Percentiles rank a stretch among this genome's conserved stretches.
Evolutionary conservation across 2,797 vertebrate genomes (phyloP).

Genomic region (Pogoniulus pusillus): DNA sequence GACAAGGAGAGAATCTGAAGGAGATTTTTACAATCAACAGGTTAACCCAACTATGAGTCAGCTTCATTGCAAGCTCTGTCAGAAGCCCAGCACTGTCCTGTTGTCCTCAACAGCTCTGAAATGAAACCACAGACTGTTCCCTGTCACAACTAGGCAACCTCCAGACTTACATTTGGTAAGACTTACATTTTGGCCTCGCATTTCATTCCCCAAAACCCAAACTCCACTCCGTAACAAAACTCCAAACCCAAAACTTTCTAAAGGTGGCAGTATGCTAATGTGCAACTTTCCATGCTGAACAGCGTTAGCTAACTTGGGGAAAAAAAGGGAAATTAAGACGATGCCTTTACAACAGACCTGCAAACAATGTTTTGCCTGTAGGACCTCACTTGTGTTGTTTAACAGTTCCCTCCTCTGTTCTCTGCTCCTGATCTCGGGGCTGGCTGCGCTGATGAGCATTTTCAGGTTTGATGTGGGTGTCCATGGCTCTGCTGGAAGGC

Average conservation of each 20-base stretch:
- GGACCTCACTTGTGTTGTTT: constrained; percentile 63
- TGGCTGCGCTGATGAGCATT: constrained; percentile 94
- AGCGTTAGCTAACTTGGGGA: neutral
- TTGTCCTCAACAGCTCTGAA: neutral
- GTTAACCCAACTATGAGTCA: neutral
- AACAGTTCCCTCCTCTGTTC: constrained; percentile 83
- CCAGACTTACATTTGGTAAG: neutral
- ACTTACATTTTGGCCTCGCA: no score
- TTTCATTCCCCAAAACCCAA: no score
- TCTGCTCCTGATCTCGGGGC: constrained; percentile 92
- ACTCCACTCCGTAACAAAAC: no score
- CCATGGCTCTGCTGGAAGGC: constrained; percentile 87
- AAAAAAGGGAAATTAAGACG: neutral
- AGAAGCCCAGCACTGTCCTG: neutral
- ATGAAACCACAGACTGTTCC: neutral
- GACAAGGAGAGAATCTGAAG: neutral
- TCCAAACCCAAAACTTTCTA: neutral
- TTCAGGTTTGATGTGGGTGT: constrained; percentile 96
- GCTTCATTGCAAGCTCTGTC: neutral
- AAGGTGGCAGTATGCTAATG: accelerated
- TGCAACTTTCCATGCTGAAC: neutral
- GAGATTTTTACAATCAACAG: neutral
- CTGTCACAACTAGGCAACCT: neutral
- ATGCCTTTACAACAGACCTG: constrained; percentile 73
- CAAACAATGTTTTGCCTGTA: constrained; percentile 71